Base-by-base conservation (phyloP, 2,888 invertebrate species). In the Ferrisia virgata region DNA sequence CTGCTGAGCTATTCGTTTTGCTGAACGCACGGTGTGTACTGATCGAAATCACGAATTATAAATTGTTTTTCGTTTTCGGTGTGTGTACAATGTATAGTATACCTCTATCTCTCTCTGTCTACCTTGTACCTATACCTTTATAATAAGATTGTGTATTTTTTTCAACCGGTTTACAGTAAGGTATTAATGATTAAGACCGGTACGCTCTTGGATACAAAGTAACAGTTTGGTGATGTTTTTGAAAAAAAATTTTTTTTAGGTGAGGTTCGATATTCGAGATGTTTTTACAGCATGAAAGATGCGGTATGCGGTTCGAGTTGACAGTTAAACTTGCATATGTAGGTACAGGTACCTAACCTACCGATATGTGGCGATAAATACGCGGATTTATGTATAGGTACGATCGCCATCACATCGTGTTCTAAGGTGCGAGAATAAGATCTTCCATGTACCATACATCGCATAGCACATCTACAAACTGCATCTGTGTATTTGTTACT, bases 1-100 rank as follows among this genome's bases (percentile, higher is more conserved):
- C 64, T 28, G 64, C 64, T 64, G 64, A 64, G 64, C 64, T 64
- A 64, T 28, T 53, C 53, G 53, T 53, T 53, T 53, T 22, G 53
- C 22, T 53, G 11, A 6, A 6, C 36, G 36, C 8, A 36, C 4
- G 36, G 4, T 6, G 36, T 36, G 8, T 36, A 36, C 64, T 25
- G 64, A 64, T 64, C 28, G 64, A 28, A 64, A 64, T 64, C 64
- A 64, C 28, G 64, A 64, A 64, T 64, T 64, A 64, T 64, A 64
- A 64, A 64, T 64, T 64, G 28, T 53, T 53, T 53, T 53, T 53
- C 22, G n/a, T 58, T 58, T 58, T 58, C 58, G 64, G 28, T 64
- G 25, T 28, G 11, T 11, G 13, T 64, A 64, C 64, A 64, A 11
- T 64, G 64, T 58, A n/a, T n/a, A n/a, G n/a, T n/a, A n/a, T n/a